Base-by-base conservation (phyloP, 2,797 vertebrate species). In the Cirrhinus mrigala region DNA sequence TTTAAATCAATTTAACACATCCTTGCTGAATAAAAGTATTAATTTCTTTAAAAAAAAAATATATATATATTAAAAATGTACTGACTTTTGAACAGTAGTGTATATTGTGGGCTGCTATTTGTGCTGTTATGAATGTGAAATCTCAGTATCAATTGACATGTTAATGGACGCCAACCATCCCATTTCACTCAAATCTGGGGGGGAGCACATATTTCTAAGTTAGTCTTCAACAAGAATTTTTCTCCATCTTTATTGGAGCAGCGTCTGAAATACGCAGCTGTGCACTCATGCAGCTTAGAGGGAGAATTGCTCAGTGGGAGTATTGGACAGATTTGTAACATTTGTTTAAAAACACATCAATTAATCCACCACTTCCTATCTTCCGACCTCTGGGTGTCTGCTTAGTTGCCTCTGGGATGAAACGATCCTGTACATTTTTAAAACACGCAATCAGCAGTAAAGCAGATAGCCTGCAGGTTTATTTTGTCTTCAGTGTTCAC, bases 361-460 rank as follows among this genome's bases (percentile, higher is more conserved):
- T 81, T 40, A 52, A 81, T 81, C 40, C 7, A 69, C 18, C 27
- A 20, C 18, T 81, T 40, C 48, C 64, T 81, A 48, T 69, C 29
- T 27, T 14, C 16, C 0, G 9, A 79, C n/a, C 76, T 2, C 40
- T 12, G 15, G 16, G 40, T 64, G 4, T 20, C 50, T 6, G 27
- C 18, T 76, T 14, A 12, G 29, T 76, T 40, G 6, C 29, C 77
- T 46, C 40, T 3, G 14, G 79, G 29, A 24, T 1, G 14, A 84
- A 83, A 68, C 15, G 0, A 83, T 44, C 44, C 16, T 5, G 1
- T 11, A 3, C 40, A 83, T 29, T 52, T 20, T 54, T 18, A 73
- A 56, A 60, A 58, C 37, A 68, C 16, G 27, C 33, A 77, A 81
- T n/a, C 48, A 68, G 27, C 7, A 22, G 62, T 8, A 24, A 33